Conservation (phyloP, 92 coral and sea anemone genomes). For the Ricordea florida region DNA sequence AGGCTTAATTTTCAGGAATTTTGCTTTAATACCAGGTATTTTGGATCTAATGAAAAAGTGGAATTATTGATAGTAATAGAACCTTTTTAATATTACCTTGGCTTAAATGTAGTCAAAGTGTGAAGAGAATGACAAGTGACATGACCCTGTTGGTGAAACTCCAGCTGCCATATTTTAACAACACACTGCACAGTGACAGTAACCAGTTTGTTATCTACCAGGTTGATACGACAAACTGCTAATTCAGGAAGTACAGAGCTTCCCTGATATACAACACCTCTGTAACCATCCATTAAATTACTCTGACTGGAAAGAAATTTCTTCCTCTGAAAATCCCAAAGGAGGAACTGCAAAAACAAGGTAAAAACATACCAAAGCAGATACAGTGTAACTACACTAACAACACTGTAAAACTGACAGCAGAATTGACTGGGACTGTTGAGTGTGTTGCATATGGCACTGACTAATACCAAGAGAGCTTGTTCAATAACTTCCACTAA, state of each 20-base stretch:
- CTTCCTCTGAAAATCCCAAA: constrained; percentile 74
- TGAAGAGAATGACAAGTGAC: constrained; percentile 72
- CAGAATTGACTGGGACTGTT: too few relatives aligned
- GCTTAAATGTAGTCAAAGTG: constrained; percentile 76
- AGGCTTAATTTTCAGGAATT: too few relatives aligned
- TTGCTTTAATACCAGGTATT: too few relatives aligned
- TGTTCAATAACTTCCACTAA: too few relatives aligned
- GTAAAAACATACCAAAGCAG: not conserved
- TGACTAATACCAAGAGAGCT: too few relatives aligned
- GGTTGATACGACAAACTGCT: constrained; percentile 75
- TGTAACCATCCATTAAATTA: constrained; percentile 41
- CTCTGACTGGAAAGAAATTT: constrained; percentile 58
- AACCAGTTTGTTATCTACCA: constrained; percentile 76
- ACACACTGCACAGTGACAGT: constrained; percentile 85
- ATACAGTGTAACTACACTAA: too few relatives aligned
- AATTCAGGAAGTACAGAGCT: constrained; percentile 22
- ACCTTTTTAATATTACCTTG: constrained; percentile 55
- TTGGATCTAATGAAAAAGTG: too few relatives aligned
- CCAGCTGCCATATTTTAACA: constrained; percentile 81
- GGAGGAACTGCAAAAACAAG: constrained; percentile 53
- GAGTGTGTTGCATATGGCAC: too few relatives aligned
- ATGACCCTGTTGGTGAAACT: constrained; percentile 45
- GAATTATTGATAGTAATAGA: too few relatives aligned
- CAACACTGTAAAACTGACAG: too few relatives aligned
- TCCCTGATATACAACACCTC: constrained; percentile 6